A percentile compares a stretch with the other conserved stretches of the same genome.
These are phyloP conservation scores for Pasiphila rectangulata DNA, from an alignment of 2,888 invertebrate genomes.

Conservation along the genomic window DNA sequence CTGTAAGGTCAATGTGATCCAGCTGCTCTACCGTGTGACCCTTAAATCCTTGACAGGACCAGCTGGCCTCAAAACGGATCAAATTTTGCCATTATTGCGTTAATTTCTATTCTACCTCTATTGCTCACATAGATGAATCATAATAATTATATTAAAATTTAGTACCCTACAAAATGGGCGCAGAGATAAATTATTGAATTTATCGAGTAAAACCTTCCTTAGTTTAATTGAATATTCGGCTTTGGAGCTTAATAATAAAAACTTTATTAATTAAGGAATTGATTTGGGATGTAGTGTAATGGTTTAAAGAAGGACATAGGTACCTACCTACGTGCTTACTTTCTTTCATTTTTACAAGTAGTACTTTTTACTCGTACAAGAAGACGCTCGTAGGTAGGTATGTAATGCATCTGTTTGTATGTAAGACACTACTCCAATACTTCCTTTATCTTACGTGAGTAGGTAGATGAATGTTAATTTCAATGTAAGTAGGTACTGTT, in stretches of 20 bases:
- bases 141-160: no score
- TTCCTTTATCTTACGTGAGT: slow-evolving; percentile 36
- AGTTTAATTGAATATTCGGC: no score
- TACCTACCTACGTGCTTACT: no score
- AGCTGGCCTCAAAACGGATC: slow-evolving; percentile 11
- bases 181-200: no score
- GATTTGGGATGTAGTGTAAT: no score
- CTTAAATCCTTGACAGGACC: slow-evolving; percentile 14
- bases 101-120: neutral
- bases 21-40: slow-evolving; percentile 22
- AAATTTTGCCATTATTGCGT: neutral
- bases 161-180: no score
- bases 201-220: no score
- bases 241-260: no score
- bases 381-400: slow-evolving; percentile 10
- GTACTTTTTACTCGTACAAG: slow-evolving; percentile 37
- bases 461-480: neutral
- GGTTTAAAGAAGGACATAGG: no score
- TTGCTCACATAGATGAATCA: neutral
- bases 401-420: slow-evolving; percentile 22
- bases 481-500: neutral
- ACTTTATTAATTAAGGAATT: no score
- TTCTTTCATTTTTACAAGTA: slow-evolving; percentile 33
- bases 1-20: slow-evolving; percentile 9
- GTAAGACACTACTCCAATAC: slow-evolving; percentile 34